phyloP scores from a whole-genome alignment of 2,888 invertebrate genomes.

The Spilosoma lubricipeda region DNA sequence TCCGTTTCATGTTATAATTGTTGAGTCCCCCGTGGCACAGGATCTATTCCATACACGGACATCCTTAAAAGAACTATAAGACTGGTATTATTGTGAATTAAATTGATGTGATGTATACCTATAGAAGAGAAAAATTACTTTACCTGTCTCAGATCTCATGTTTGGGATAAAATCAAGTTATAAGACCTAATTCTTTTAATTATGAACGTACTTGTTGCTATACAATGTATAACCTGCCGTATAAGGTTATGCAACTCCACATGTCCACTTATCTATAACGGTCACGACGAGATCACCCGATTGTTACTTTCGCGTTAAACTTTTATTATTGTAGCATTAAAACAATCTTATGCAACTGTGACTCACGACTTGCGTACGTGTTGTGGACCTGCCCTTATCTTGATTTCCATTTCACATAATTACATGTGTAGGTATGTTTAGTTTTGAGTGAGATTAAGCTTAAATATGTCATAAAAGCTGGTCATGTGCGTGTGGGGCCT shows the following conservation, averaged over 20 bases:
- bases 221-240: conserved; percentile 24
- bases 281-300: conserved; percentile 69
- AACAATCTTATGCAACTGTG: conserved; percentile 57
- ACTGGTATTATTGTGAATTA: no score
- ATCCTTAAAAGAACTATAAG: no score
- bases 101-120: no score
- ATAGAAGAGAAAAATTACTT: no score
- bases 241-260: conserved; percentile 63
- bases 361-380: conserved; percentile 66
- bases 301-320: conserved; percentile 67
- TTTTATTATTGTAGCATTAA: conserved; percentile 70
- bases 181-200: background rate
- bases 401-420: conserved; percentile 40
- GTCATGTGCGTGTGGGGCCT: background rate
- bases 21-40: no score
- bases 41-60: no score
- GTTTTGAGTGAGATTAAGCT: conserved; percentile 1
- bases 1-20: no score
- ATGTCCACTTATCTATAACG: conserved; percentile 74
- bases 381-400: conserved; percentile 59
- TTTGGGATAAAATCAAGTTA: background rate
- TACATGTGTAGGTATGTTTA: conserved; percentile 19
- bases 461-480: conserved; percentile 1
- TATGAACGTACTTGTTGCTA: background rate
- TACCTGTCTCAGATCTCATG: no score